These are phyloP conservation scores for Lysandra bellargus DNA, from an alignment of 2,888 invertebrate genomes.

Conservation along the genomic window DNA sequence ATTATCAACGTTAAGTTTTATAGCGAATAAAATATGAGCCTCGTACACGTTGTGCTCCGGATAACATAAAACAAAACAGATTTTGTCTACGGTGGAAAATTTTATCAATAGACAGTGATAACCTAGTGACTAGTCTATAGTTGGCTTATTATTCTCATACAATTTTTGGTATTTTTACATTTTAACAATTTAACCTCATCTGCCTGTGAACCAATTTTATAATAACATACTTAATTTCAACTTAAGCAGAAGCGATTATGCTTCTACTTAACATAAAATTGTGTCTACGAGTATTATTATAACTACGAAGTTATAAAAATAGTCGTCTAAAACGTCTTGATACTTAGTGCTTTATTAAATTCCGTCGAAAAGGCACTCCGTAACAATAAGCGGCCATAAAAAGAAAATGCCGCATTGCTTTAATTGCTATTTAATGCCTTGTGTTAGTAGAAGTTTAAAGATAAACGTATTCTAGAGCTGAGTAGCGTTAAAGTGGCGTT, in stretches of 20 bases:
- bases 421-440: not conserved
- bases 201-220: no score
- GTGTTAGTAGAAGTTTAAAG: not conserved
- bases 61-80: constrained; percentile 45
- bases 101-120: not conserved
- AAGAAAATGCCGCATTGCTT: not conserved
- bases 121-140: not conserved
- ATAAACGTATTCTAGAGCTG: constrained; percentile 5
- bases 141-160: not conserved
- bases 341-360: not conserved
- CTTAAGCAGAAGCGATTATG: no score
- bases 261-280: no score
- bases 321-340: not conserved
- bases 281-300: not conserved
- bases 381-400: not conserved
- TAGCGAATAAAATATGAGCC: constrained; percentile 33
- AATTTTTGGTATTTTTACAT: not conserved
- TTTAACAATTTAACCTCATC: no score
- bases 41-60: not conserved
- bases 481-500: constrained; percentile 28
- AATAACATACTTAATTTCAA: no score
- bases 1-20: constrained; percentile 45
- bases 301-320: not conserved
- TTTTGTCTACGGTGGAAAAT: not conserved
- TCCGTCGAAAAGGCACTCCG: not conserved